Conservation (phyloP, 2,888 invertebrate genomes). For the Netelia fuscicornis region DNA sequence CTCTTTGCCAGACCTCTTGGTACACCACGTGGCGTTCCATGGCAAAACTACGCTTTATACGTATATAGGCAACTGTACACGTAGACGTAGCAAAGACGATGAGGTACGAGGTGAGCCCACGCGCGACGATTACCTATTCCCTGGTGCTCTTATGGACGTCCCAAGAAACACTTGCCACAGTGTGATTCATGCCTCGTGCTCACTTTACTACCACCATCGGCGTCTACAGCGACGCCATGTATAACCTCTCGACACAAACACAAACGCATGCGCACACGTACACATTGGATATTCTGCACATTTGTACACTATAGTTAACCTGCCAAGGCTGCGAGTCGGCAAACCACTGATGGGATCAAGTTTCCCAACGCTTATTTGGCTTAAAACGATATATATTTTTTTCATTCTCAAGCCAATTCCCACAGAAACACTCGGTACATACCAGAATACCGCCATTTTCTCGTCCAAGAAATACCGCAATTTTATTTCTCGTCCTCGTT, state of each 20-base stretch:
- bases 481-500: not conserved
- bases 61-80: constrained; percentile 2
- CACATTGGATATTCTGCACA: not conserved
- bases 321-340: constrained; percentile 16
- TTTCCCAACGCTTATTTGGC: constrained; percentile 34
- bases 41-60: constrained; percentile 21
- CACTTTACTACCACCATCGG: constrained; percentile 28
- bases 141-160: constrained; percentile 29
- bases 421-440: not conserved
- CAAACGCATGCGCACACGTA: not conserved
- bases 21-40: constrained; percentile 36
- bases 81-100: constrained; percentile 11
- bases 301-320: constrained; percentile 37
- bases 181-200: constrained; percentile 55
- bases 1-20: constrained; percentile 5
- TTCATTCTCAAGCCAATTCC: not conserved
- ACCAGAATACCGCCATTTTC: constrained; percentile 18
- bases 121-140: constrained; percentile 50
- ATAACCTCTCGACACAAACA: constrained; percentile 3
- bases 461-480: not conserved
- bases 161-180: constrained; percentile 57
- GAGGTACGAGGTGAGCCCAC: constrained; percentile 20
- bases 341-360: constrained; percentile 26
- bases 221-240: not conserved
- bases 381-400: constrained; percentile 43